Conservation (phyloP, 2,888 invertebrate species). For the Arge pagana region DNA sequence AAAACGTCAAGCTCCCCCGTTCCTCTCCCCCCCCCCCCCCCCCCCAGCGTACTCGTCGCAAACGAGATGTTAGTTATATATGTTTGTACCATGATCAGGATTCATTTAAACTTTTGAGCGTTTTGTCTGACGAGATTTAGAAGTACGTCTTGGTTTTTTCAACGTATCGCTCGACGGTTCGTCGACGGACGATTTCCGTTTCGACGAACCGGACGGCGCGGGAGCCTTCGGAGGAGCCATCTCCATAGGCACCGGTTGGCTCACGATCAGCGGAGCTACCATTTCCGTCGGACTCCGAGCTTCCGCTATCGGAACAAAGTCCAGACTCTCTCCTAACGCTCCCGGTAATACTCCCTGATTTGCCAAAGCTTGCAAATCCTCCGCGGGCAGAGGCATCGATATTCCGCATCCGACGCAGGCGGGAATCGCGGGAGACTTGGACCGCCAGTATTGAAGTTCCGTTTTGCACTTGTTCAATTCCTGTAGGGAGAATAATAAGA, state of each 20-base stretch:
- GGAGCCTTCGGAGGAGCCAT: slow-evolving; percentile 54
- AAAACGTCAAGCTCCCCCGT: too few relatives aligned
- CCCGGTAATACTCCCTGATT: slow-evolving; percentile 66
- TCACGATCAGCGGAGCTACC: slow-evolving; percentile 29
- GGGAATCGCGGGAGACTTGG: slow-evolving; percentile 80
- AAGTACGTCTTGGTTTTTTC: slow-evolving; percentile 50
- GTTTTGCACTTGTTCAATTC: slow-evolving; percentile 92
- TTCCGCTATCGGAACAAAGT: slow-evolving; percentile 58
- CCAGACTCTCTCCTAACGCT: slow-evolving; percentile 56
- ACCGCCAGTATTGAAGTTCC: slow-evolving; percentile 89
- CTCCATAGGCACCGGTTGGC: slow-evolving; percentile 33
- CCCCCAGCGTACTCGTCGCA: slow-evolving; percentile 19
- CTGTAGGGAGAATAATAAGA: too few relatives aligned
- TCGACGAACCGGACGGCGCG: slow-evolving; percentile 43
- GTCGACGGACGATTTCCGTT: slow-evolving; percentile 48
- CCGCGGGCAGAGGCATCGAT: slow-evolving; percentile 63
- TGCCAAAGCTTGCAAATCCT: slow-evolving; percentile 66
- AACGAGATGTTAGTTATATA: slow-evolving; percentile 33
- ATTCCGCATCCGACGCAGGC: slow-evolving; percentile 78
- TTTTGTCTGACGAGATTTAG: slow-evolving; percentile 52
- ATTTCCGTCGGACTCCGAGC: slow-evolving; percentile 49
- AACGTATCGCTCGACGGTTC: slow-evolving; percentile 40
- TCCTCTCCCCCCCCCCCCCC: too few relatives aligned
- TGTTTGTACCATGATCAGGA: slow-evolving; percentile 51
- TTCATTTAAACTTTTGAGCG: slow-evolving; percentile 52